Base-by-base conservation (phyloP, 1,140 invertebrate species). In the Watersipora subatra region DNA sequence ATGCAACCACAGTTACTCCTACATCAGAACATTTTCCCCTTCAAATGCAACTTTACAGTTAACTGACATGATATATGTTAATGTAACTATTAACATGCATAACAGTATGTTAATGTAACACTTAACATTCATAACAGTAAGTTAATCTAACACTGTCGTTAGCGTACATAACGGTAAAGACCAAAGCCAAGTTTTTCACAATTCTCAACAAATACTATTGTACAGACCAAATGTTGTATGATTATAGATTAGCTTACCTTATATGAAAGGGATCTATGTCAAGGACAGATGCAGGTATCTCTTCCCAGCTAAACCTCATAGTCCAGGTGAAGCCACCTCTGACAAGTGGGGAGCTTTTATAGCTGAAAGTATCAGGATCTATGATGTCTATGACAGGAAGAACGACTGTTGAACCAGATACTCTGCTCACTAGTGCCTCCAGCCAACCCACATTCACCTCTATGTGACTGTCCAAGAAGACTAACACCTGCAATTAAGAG, bases 391-490 rank as follows among this genome's bases (percentile, higher is more conserved):
- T 98, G 19, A 97, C 86, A 86, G 62, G 86, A 84, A 46, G 89
- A 87, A 76, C 93, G 87, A 72, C 89, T 82, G 83, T 89, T 88
- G 79, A 91, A 86, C 79, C 15, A 75, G 94, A 87, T 69, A 98
- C 96, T 67, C 92, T 83, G 77, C 93, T 89, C 69, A 98, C 80
- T n/a, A 97, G 81, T 0, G 94, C 94, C 74, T 97, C 93, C 68
- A 97, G 79, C 94, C 94, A 97, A 27, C 92, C 91, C 80, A 87
- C 86, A 2, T 93, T 93, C 72, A 93, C 96, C 79, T 98, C 95
- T 83, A 93, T 96, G 80, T 97, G 95, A 58, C 92, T 95, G 81
- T 97, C 95, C 62, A 98, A 84, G 80, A 95, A 98, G n/a, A 95
- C 95, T 28, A 98, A 83, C 0, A 97, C 92, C 79, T 99, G 91